Base-by-base conservation (phyloP, 2,113 vertebrate species). In the Acrocephalus arundinaceus region DNA sequence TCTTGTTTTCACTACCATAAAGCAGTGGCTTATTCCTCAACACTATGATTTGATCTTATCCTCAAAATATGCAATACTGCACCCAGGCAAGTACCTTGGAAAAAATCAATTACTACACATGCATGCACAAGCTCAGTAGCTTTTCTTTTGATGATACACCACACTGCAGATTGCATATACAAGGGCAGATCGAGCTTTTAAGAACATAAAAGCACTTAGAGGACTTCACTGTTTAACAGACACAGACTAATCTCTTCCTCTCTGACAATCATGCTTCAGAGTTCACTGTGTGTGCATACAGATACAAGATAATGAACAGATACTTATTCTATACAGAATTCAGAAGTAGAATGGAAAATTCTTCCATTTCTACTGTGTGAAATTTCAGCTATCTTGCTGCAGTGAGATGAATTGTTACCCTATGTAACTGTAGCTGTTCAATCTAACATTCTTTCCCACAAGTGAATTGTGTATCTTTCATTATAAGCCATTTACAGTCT, bases 51-150 rank as follows among this genome's bases (percentile, higher is more conserved):
- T 88, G 71, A 57, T 96, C 63, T 90, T 49, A 37, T 39, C 39
- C 82, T 93, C 79, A 68, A 93, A 92, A 96, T 96, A 97, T 86
- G 79, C 79, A 96, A 61, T 85, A 63, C 66, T 39, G 31, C 61
- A 85, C 18, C n/a, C 72, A 82, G 57, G 18, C 68, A 96, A 96
- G 37, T 66, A 97, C 79, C 62, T 94, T 65, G 83, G 73, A 92
- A 94, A 91, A 95, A 93, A 97, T 96, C 96, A 95, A 97, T 96
- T 95, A 93, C 79, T 86, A 94, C 90, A 90, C 93, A 93, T 86
- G 93, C 94, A 94, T 96, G 88, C 94, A 96, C 92, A 94, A 96
- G 71, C 41, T 84, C 92, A 86, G 93, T 65, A 94, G 88, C 76
- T 89, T 80, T 87, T 51, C 73, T 90, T 87, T 58, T 94, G 96